Conservation (phyloP, 1,140 invertebrate species). For the Eciton burchellii region DNA sequence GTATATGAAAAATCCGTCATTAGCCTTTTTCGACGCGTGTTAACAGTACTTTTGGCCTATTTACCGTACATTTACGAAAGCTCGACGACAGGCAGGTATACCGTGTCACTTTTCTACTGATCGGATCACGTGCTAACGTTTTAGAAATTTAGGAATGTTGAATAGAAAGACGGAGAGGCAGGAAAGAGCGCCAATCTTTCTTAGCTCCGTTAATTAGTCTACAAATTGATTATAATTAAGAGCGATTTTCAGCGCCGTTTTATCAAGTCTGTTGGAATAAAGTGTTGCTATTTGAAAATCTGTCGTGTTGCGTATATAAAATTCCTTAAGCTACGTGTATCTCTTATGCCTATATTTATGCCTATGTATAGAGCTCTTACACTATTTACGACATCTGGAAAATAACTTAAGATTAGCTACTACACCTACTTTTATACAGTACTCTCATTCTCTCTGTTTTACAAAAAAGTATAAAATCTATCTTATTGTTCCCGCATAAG, state of each 20-base stretch:
- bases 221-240: conserved; percentile 39
- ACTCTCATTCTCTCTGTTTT: neutral
- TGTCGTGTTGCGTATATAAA: conserved; percentile 17
- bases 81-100: conserved; percentile 11
- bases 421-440: conserved; percentile 17
- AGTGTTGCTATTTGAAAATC: conserved; percentile 35
- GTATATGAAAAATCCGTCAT: neutral
- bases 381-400: neutral
- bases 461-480: conserved; percentile 12
- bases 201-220: conserved; percentile 29
- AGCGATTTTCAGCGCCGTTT: conserved; percentile 36
- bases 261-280: conserved; percentile 55
- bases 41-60: conserved; percentile 57
- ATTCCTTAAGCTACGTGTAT: conserved; percentile 10
- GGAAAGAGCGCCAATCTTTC: neutral
- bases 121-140: neutral
- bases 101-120: conserved; percentile 8
- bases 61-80: conserved; percentile 29
- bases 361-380: too few species aligned
- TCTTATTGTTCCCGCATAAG: conserved; percentile 12
- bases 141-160: conserved; percentile 1
- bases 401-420: conserved; percentile 3
- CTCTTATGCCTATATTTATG: too few species aligned
- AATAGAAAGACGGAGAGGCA: conserved; percentile 23
- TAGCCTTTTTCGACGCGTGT: conserved; percentile 29